These are phyloP conservation scores for Lipophrys pholis DNA, from an alignment of 2,113 vertebrate genomes.

Conservation along the genomic window DNA sequence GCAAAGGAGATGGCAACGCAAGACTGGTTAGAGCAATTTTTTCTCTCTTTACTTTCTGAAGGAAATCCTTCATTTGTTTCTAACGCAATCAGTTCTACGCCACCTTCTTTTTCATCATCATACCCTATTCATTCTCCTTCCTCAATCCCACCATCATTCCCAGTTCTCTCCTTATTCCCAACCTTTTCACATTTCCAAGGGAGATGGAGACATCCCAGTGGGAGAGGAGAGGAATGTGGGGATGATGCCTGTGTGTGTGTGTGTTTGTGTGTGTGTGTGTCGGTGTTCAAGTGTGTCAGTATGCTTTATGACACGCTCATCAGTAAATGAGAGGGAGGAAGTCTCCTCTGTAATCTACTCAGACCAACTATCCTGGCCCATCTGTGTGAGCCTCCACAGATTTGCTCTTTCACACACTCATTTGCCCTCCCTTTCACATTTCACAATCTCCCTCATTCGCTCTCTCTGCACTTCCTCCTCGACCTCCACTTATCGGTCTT, in stretches of 20 bases:
- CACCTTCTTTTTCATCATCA: constrained; percentile 76
- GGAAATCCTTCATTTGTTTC: constrained; percentile 74
- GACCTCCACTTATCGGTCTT: constrained; percentile 65
- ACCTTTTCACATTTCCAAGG: constrained; percentile 63
- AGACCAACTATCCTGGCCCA: constrained; percentile 71
- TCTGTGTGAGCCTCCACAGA: constrained; percentile 62
- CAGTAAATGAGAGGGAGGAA: constrained; percentile 77
- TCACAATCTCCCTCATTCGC: constrained; percentile 55
- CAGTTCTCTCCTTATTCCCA: background rate
- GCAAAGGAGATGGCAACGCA: constrained; percentile 60
- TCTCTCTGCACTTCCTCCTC: constrained; percentile 67
- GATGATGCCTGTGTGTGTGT: constrained; percentile 40
- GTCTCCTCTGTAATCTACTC: constrained; percentile 80
- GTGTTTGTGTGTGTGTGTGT: constrained; percentile 29
- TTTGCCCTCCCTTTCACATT: constrained; percentile 65
- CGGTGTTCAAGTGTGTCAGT: constrained; percentile 55
- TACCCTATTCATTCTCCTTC: constrained; percentile 70
- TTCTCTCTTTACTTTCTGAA: constrained; percentile 54
- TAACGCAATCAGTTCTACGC: constrained; percentile 58
- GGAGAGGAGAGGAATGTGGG: constrained; percentile 73
- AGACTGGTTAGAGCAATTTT: constrained; percentile 48
- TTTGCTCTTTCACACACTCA: constrained; percentile 73
- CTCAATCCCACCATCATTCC: constrained; percentile 57
- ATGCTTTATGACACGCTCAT: constrained; percentile 74
- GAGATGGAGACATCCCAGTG: constrained; percentile 75